These are phyloP conservation scores for Ophion ellenae DNA, from an alignment of 2,888 invertebrate species.

Conservation along the genomic window DNA sequence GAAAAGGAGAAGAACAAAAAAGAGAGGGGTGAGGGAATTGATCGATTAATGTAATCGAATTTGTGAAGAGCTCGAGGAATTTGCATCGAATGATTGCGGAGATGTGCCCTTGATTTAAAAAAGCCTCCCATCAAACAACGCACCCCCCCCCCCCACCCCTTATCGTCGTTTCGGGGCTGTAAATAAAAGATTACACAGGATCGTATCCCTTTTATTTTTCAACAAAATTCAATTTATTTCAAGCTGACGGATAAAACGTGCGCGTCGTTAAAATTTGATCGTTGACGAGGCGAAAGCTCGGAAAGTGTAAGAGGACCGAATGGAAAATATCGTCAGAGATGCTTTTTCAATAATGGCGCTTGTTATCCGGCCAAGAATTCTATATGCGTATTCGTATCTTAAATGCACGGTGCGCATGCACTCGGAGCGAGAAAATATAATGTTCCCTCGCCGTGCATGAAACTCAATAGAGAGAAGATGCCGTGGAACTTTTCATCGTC, in stretches of 20 bases:
- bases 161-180: no score
- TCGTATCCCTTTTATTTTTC: no score
- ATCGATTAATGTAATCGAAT: no score
- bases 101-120: no score
- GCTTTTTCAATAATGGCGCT: constrained; percentile 27
- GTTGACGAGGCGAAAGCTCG: background rate
- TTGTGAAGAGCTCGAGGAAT: no score
- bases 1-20: no score
- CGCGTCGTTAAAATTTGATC: constrained; percentile 3
- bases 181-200: no score
- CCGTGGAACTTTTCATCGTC: constrained; percentile 46
- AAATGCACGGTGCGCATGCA: constrained; percentile 34
- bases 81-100: no score
- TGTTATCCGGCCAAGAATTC: constrained; percentile 13
- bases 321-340: constrained; percentile 16
- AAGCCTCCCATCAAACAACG: no score
- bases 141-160: no score
- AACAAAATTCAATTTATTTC: background rate
- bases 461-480: constrained; percentile 30
- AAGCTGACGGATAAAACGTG: no score
- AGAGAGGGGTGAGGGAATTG: no score
- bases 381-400: constrained; percentile 29
- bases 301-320: background rate
- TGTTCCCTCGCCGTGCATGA: constrained; percentile 20
- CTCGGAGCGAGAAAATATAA: constrained; percentile 43